phyloP scores from a whole-genome alignment of 1,140 invertebrate genomes.

The Nixonia krombeini region DNA sequence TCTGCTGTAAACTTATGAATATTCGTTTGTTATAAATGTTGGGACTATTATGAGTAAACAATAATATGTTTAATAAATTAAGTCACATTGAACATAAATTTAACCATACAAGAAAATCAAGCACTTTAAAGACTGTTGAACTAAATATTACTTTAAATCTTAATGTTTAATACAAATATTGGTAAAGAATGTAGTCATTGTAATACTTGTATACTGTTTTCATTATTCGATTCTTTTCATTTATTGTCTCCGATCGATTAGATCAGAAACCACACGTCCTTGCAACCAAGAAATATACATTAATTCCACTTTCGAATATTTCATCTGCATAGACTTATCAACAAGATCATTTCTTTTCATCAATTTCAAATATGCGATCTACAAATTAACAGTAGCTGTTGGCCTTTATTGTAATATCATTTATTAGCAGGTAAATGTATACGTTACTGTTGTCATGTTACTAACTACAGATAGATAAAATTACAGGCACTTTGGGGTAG shows the following conservation, averaged over 20 bases:
- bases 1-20: too few species aligned
- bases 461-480: conserved; percentile 67
- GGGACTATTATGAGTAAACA: too few species aligned
- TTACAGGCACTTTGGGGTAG: conserved; percentile 58
- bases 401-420: conserved; percentile 63
- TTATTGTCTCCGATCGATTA: conserved; percentile 45
- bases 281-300: conserved; percentile 48
- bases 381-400: conserved; percentile 56
- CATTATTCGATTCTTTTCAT: conserved; percentile 49
- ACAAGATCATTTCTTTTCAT: conserved; percentile 28
- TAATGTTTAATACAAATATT: too few species aligned
- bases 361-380: conserved; percentile 45
- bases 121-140: too few species aligned
- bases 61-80: too few species aligned
- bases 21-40: too few species aligned
- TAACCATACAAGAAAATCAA: too few species aligned
- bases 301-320: conserved; percentile 44
- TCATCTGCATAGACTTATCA: conserved; percentile 45
- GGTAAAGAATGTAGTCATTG: conserved; percentile 50
- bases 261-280: conserved; percentile 45
- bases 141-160: too few species aligned
- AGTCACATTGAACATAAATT: too few species aligned
- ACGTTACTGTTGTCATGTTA: conserved; percentile 65
- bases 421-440: conserved; percentile 63
- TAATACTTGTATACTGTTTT: conserved; percentile 44